Evolutionary conservation across 2,113 vertebrate species (phyloP), one percentile per base, ranked within the genome.

Genomic region (Hippoglossus stenolepis): DNA sequence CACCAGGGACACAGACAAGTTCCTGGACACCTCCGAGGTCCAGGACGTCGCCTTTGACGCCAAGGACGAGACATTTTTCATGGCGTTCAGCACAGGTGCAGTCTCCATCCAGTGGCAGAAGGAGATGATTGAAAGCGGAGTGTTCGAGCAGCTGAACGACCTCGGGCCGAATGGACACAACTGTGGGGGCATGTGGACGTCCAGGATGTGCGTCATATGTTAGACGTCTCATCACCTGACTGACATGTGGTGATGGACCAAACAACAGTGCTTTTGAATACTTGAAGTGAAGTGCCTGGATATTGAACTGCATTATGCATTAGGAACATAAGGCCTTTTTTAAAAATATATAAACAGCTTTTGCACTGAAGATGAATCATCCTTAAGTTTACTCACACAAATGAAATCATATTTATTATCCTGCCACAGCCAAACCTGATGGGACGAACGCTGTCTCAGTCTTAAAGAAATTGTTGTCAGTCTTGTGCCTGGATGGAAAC

Each of bases 61-160:
- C 61, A 95, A 93, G 80, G 97, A 96, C 72, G 90, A 93, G 72
- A 93, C 89, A 23, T 97, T 97, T 89, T 97, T 95, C 87, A 94
- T 93, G 66, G 95, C 88, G 83, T 97, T 97, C 92, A 93, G 95
- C 0, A 96, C 96, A 0, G 96, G 96, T 6, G 96, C 96, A 0
- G 91, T 97, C 31, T 65, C 96, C 21, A 90, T 94, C 59, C 78
- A 90, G 2, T 96, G 96, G 96, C 96, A 96, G 90, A 94, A 95
- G 73, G 97, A 97, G 89, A 95, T 97, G 56, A 95, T 97, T 38
- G 95, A 97, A 85, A 96, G 90, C 0, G 95, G 96, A 65, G 87
- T 97, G n/a, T 98, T 96, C 78, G 95, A 95, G 0, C 94, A 97
- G 74, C 89, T 96, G 38, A 97, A 94, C 17, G 80, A 94, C 57